These are phyloP conservation scores for Euzetes globulus DNA, from an alignment of 2,888 invertebrate species.

Conservation along the genomic window DNA sequence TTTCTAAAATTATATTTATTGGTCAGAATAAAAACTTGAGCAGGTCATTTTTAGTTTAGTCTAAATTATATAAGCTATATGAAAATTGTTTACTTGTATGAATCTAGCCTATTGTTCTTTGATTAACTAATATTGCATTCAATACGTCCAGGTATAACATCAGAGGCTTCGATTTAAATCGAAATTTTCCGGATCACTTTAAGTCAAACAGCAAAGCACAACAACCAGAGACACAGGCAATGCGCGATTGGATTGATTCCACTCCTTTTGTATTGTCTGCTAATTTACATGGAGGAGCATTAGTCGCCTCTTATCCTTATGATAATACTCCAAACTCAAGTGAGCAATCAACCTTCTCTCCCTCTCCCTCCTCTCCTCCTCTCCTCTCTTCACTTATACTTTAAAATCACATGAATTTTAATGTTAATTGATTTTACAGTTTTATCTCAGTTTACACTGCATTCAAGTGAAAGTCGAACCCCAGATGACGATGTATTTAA, in stretches of 20 bases:
- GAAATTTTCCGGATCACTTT: slow-evolving; percentile 93
- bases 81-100: too few relatives aligned
- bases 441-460: slow-evolving; percentile 35
- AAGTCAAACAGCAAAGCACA: slow-evolving; percentile 70
- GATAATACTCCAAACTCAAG: slow-evolving; percentile 90
- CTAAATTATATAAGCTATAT: too few relatives aligned
- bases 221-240: slow-evolving; percentile 90
- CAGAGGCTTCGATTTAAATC: slow-evolving; percentile 79
- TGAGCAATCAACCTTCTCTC: slow-evolving; percentile 59
- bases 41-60: too few relatives aligned
- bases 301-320: slow-evolving; percentile 94
- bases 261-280: slow-evolving; percentile 89
- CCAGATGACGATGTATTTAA: slow-evolving; percentile 89
- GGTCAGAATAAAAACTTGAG: too few relatives aligned
- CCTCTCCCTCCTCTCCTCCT: too few relatives aligned
- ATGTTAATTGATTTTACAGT: slow-evolving; percentile 10
- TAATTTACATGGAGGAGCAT: slow-evolving; percentile 85
- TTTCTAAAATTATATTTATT: too few relatives aligned
- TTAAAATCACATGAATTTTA: neutral
- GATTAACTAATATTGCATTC: too few relatives aligned
- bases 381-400: too few relatives aligned
- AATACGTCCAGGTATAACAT: slow-evolving; percentile 65
- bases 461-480: slow-evolving; percentile 54
- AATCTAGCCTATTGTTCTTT: too few relatives aligned
- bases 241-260: slow-evolving; percentile 87